Evolutionary conservation across 2,113 vertebrate genomes (phyloP), one percentile per base, ranked within the genome.

Genomic region (Eulemur rufifrons): DNA sequence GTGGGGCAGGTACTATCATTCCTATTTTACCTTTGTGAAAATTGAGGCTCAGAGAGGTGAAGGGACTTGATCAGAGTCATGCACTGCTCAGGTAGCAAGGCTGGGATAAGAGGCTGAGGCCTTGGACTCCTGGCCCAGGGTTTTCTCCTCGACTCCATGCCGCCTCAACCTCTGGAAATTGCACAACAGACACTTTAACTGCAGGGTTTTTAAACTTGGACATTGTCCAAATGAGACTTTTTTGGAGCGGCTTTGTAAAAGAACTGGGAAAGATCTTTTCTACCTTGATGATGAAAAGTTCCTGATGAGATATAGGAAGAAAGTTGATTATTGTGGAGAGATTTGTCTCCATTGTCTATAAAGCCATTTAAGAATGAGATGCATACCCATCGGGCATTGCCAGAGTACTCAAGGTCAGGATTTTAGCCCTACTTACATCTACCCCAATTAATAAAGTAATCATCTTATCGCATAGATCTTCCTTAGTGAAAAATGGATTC

Each of bases 391-490:
- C 45, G 71, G 63, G 25, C 17, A 66, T 37, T 91, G 80, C 32
- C 71, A 59, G 85, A 15, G 89, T 74, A 54, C 77, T 81, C 2
- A 7, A 84, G 82, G 34, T 93, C 27, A 56, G 61, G 23, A 6
- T 80, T 93, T 84, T 61, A 84, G 29, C 82, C 63, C 69, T 87
- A 56, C 52, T 81, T 74, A 83, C 56, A 27, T 89, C 27, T 56
- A 81, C 39, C 8, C n/a, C 71, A 86, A 61, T 86, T 88, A 95
- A 84, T 76, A 83, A 85, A 52, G 47, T 80, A 95, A 81, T 82
- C 73, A 91, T 76, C 27, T 92, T 92, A 92, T 93, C 78, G 80
- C 8, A 61, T 8, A 86, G 32, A 93, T 96, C 93, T 89, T 92
- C 56, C 85, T 52, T 83, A 80, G 86, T 83, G 42, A 95, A 94